Conservation (phyloP, 1,140 invertebrate genomes). For the Rhyacophila brunnea region DNA sequence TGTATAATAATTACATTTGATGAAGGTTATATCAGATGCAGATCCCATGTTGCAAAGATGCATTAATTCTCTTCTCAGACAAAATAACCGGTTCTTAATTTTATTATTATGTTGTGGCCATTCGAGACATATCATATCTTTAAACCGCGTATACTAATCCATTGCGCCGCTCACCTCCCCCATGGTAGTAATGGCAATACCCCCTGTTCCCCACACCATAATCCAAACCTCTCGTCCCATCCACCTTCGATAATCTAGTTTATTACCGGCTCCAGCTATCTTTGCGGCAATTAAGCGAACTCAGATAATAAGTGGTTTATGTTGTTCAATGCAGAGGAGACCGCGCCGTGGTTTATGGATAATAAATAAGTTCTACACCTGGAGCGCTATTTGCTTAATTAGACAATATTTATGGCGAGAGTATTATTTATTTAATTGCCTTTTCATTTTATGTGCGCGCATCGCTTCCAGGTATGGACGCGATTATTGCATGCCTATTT, state of each 20-base stretch:
- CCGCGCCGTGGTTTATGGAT: constrained; percentile 33
- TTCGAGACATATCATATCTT: too few relatives aligned
- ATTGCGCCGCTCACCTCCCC: too few relatives aligned
- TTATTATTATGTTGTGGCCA: too few relatives aligned
- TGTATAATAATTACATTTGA: too few relatives aligned
- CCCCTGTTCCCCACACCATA: too few relatives aligned
- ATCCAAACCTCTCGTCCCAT: not conserved
- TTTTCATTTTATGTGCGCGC: constrained; percentile 28
- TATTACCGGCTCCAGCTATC: constrained; percentile 32
- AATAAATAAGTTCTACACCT: constrained; percentile 35
- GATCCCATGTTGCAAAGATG: too few relatives aligned
- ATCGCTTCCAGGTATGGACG: constrained; percentile 4
- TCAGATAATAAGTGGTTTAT: constrained; percentile 34
- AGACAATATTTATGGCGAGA: constrained; percentile 32
- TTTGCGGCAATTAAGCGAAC: constrained; percentile 34
- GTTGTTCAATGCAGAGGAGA: constrained; percentile 29
- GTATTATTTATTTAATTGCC: constrained; percentile 28
- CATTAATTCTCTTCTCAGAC: too few relatives aligned
- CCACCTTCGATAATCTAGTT: constrained; percentile 31
- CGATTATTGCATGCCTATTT: too few relatives aligned
- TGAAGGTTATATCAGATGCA: too few relatives aligned
- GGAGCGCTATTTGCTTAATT: constrained; percentile 35
- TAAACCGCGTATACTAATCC: too few relatives aligned
- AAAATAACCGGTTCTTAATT: too few relatives aligned
- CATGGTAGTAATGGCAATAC: too few relatives aligned